Conservation (phyloP, 2,797 vertebrate genomes). For the Microchirus variegatus region DNA sequence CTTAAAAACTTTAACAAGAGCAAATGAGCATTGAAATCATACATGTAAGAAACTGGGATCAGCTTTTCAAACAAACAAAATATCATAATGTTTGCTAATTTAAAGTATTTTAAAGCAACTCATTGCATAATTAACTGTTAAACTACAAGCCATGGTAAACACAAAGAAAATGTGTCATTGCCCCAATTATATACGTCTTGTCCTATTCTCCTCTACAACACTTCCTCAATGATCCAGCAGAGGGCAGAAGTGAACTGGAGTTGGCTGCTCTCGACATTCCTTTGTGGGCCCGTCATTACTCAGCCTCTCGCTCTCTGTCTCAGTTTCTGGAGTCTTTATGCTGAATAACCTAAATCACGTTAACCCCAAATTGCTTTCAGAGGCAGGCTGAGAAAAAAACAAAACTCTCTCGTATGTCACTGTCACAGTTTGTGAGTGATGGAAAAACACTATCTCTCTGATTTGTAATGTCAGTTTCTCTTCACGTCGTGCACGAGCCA, state of each 20-base stretch:
- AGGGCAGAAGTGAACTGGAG: constrained; percentile 63
- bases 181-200: background rate
- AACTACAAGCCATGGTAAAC: background rate
- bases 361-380: constrained; percentile 75
- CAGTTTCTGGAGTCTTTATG: constrained; percentile 64
- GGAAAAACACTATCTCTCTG: constrained; percentile 37
- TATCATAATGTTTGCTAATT: too few relatives aligned
- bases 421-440: constrained; percentile 40
- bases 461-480: constrained; percentile 38
- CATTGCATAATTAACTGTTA: too few relatives aligned
- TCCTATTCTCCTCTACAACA: background rate
- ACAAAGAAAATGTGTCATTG: background rate
- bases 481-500: constrained; percentile 6
- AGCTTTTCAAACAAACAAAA: too few relatives aligned
- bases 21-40: too few relatives aligned
- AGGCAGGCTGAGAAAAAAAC: constrained; percentile 35
- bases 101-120: too few relatives aligned
- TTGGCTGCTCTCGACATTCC: constrained; percentile 60
- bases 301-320: constrained; percentile 53
- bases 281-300: constrained; percentile 71
- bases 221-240: constrained; percentile 69
- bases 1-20: too few relatives aligned
- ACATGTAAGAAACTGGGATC: too few relatives aligned
- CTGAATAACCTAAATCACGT: constrained; percentile 72
- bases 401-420: constrained; percentile 36